phyloP scores from a whole-genome alignment of 2,113 vertebrate genomes.

The Hemiscyllium ocellatum region DNA sequence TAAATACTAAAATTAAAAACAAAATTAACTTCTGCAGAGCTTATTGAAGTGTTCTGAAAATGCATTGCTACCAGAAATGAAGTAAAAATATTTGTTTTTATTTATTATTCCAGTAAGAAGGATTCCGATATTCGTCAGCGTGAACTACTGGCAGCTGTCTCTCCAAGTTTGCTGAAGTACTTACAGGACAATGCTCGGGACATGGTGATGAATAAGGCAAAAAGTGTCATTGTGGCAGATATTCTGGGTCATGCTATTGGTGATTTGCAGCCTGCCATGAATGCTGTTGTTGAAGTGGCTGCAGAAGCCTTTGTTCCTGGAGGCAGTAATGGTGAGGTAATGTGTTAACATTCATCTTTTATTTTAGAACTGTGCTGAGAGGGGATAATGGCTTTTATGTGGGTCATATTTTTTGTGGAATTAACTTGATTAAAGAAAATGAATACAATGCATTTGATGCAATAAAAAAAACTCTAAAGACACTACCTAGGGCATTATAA shows the following conservation, averaged over 20 bases:
- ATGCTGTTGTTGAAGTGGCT: constrained; percentile 72
- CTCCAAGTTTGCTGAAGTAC: constrained; percentile 67
- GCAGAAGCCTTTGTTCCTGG: constrained; percentile 69
- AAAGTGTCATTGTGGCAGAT: constrained; percentile 67
- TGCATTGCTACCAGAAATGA: background rate
- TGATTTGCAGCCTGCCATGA: constrained; percentile 73
- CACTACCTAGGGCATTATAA: too few species aligned
- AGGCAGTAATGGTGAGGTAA: constrained; percentile 69
- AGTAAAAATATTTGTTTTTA: background rate
- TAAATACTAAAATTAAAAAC: background rate
- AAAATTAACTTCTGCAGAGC: background rate
- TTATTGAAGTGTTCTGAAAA: background rate
- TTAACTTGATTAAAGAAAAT: background rate
- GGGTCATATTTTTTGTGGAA: background rate
- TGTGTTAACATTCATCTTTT: background rate
- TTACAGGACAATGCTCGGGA: constrained; percentile 63
- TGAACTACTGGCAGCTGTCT: constrained; percentile 81
- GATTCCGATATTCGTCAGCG: constrained; percentile 58
- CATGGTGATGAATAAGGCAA: constrained; percentile 73
- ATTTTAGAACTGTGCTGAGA: background rate
- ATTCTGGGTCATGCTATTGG: constrained; percentile 71
- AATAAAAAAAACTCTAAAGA: too few species aligned
- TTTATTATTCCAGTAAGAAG: constrained; percentile 72
- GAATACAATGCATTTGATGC: too few species aligned
- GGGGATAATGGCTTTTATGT: background rate